Base-by-base conservation (phyloP, 2,113 vertebrate genomes). In the Mola mola region DNA sequence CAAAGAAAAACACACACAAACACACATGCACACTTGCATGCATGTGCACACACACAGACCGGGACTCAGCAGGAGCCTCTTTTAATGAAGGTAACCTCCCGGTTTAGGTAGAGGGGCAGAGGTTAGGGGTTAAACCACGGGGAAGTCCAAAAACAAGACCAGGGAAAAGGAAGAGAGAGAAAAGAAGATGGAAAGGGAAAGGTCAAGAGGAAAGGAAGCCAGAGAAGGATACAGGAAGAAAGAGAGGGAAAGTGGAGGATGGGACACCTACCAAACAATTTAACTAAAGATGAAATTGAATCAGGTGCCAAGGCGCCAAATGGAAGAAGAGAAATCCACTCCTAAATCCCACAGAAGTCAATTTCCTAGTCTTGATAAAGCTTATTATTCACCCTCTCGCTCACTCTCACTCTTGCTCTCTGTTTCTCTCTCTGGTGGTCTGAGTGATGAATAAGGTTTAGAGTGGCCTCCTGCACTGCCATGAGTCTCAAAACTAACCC, bases 11-110 rank as follows among this genome's bases (percentile, higher is more conserved):
- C 36, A 34, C 15, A 17, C 41, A 48, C 50, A 62, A 49, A 63
- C 29, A 38, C 42, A 36, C 28, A 16, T 19, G 26, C 37, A 20
- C 37, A 36, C 28, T 13, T 19, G 26, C 37, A 20, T 29, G 28
- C 52, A 46, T n/a, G n/a, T n/a, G n/a, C 42, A 36, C 37, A 20
- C 31, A 66, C 58, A 80, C 47, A 41, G 60, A 33, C 51, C 40
- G 63, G 57, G 48, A 7, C 88, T 73, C 91, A 88, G 85, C 74
- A 51, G 88, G 85, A 87, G 37, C 81, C 86, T 71, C 75, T 90
- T 84, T 89, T 90, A 89, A 88, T 88, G 80, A 92, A 87, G 65
- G 83, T 72, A 61, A 83, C 83, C 72, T 83, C 77, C 84, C 31
- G 72, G 68, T 87, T 79, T 81, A 85, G 81, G 51, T 51, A 11